These are phyloP conservation scores for Potorous gilbertii DNA, from an alignment of 2,797 vertebrate genomes.

Conservation along the genomic window DNA sequence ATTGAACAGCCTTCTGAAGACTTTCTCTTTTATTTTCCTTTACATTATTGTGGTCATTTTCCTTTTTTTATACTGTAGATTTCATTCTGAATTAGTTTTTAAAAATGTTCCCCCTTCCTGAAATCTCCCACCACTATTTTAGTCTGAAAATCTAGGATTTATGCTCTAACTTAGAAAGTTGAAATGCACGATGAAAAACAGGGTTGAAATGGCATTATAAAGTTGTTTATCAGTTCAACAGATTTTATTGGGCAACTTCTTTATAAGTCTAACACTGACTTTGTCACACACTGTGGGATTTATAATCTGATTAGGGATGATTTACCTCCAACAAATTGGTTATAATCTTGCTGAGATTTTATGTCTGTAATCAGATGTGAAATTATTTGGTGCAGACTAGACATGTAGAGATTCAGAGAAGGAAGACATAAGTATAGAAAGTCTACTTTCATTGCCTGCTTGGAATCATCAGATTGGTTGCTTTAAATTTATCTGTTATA, in stretches of 20 bases:
- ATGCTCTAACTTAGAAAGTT: slow-evolving; percentile 38
- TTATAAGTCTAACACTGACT: neutral
- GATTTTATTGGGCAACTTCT: slow-evolving; percentile 27
- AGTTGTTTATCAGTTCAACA: neutral
- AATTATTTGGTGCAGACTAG: neutral
- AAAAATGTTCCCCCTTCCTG: neutral
- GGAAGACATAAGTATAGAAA: neutral
- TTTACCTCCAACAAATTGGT: neutral
- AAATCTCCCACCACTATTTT: neutral
- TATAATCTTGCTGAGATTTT: neutral
- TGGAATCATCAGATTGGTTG: slow-evolving; percentile 15
- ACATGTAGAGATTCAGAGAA: neutral
- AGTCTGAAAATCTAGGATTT: neutral
- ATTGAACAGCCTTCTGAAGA: neutral
- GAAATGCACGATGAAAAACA: slow-evolving; percentile 37
- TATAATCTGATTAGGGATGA: neutral
- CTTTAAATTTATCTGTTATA: slow-evolving; percentile 8
- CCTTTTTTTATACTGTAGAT: neutral
- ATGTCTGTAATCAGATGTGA: neutral
- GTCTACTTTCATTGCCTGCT: neutral
- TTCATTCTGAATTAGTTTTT: neutral
- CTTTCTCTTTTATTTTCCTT: neutral
- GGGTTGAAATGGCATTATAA: neutral
- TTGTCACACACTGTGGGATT: neutral
- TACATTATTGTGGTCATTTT: neutral